These are phyloP conservation scores for Lissonota sp. DNA, from an alignment of 2,888 invertebrate species.

Conservation along the genomic window DNA sequence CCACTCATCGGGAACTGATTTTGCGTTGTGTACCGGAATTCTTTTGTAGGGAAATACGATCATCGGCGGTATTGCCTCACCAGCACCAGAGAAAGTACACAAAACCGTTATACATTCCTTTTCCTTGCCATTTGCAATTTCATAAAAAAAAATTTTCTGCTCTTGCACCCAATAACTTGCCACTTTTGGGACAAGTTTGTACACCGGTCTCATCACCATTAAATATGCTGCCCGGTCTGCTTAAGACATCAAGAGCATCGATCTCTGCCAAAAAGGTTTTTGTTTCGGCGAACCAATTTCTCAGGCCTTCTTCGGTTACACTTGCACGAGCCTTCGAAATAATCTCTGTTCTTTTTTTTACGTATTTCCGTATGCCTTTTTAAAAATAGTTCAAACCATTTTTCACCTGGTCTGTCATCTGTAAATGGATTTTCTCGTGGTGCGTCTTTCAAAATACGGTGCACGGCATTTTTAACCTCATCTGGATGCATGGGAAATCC, in stretches of 20 bases:
- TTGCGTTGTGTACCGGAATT: constrained; percentile 66
- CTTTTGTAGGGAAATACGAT: constrained; percentile 74
- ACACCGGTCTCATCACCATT: constrained; percentile 69
- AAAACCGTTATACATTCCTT: constrained; percentile 69
- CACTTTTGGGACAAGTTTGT: constrained; percentile 64
- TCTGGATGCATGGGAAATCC: constrained; percentile 72
- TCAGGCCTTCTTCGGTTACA: constrained; percentile 69
- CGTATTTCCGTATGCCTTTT: constrained; percentile 70
- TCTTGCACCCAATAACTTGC: constrained; percentile 62
- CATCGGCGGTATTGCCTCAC: constrained; percentile 73
- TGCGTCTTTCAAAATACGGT: constrained; percentile 59
- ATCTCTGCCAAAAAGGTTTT: constrained; percentile 65
- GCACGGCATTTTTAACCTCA: constrained; percentile 70
- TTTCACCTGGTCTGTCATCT: constrained; percentile 69
- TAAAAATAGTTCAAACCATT: constrained; percentile 72
- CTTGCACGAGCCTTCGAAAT: constrained; percentile 70
- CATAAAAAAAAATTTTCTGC: not conserved
- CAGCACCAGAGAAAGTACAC: constrained; percentile 69
- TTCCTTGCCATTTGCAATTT: constrained; percentile 37
- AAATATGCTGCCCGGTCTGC: constrained; percentile 61
- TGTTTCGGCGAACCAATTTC: constrained; percentile 69
- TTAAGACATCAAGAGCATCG: constrained; percentile 54
- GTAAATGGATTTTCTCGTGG: constrained; percentile 67
- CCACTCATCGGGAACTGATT: constrained; percentile 68
- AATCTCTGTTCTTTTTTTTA: constrained; percentile 66